A percentile compares a stretch with the other conserved stretches of the same genome.
Conservation (phyloP, 2,888 invertebrate genomes). For the Mechanitis messenoides region DNA sequence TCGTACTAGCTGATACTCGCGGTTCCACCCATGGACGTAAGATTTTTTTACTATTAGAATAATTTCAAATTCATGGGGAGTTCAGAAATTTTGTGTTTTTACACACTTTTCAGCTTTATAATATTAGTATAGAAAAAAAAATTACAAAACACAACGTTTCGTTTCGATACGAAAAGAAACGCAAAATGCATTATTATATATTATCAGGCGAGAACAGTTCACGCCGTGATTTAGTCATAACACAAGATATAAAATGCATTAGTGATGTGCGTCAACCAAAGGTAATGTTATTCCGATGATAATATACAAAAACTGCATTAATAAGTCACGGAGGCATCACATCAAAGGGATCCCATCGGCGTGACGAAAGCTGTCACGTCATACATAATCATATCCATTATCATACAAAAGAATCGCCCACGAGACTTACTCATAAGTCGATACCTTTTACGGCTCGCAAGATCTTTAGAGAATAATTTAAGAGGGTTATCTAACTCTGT, state of each 20-base stretch:
- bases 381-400: conserved; percentile 38
- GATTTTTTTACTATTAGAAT: too few species aligned
- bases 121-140: too few species aligned
- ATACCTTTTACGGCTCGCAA: conserved; percentile 21
- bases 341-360: conserved; percentile 25
- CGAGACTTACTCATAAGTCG: conserved; percentile 26
- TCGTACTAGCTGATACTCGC: too few species aligned
- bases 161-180: too few species aligned
- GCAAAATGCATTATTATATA: neutral
- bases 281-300: neutral
- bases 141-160: too few species aligned
- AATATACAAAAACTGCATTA: conserved; percentile 23
- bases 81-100: too few species aligned
- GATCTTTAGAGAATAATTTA: conserved; percentile 21
- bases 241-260: neutral
- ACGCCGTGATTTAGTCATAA: too few species aligned
- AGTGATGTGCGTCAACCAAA: neutral
- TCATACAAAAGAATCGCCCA: conserved; percentile 50
- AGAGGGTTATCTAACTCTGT: conserved; percentile 21
- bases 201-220: neutral
- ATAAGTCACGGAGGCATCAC: conserved; percentile 23
- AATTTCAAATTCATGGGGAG: too few species aligned
- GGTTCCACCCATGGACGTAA: too few species aligned
- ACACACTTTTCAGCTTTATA: too few species aligned
- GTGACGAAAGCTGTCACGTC: conserved; percentile 30